Evolutionary conservation across 64 coral and sea anemone species (phyloP).

Genomic region (Anthopleura sola): DNA sequence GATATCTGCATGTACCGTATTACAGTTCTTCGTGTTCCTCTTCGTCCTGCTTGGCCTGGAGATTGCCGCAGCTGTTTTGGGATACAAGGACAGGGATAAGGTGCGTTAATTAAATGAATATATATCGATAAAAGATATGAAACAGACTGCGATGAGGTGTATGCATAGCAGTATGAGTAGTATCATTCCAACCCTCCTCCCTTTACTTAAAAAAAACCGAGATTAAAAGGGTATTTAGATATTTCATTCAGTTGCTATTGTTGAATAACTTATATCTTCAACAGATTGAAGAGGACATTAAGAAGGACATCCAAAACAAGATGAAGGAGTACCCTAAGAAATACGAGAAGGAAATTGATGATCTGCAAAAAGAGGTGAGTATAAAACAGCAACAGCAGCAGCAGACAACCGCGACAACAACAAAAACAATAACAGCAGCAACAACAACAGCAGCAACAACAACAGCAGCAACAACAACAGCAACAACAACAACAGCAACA

Average conservation of each 20-base stretch:
- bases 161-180: too few species aligned
- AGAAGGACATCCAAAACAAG: not conserved
- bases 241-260: too few species aligned
- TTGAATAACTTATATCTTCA: not conserved
- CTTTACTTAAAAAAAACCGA: too few species aligned
- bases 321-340: constrained; percentile 24
- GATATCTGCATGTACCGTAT: too few species aligned
- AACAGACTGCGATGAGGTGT: too few species aligned
- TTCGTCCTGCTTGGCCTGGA: constrained; percentile 64
- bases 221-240: too few species aligned
- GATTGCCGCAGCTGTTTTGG: constrained; percentile 58
- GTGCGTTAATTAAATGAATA: too few species aligned
- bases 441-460: too few species aligned
- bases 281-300: constrained; percentile 11
- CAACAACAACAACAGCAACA: too few species aligned
- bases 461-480: too few species aligned
- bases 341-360: constrained; percentile 8
- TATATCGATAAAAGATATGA: too few species aligned
- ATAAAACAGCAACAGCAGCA: not conserved
- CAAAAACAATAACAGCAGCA: not conserved
- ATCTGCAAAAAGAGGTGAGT: constrained; percentile 19
- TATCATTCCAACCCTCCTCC: too few species aligned
- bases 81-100: constrained; percentile 46
- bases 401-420: not conserved
- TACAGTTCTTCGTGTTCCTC: constrained; percentile 77